These are phyloP conservation scores for Stegodyphus mimosarum DNA, from an alignment of 1,140 invertebrate genomes.

Conservation along the genomic window DNA sequence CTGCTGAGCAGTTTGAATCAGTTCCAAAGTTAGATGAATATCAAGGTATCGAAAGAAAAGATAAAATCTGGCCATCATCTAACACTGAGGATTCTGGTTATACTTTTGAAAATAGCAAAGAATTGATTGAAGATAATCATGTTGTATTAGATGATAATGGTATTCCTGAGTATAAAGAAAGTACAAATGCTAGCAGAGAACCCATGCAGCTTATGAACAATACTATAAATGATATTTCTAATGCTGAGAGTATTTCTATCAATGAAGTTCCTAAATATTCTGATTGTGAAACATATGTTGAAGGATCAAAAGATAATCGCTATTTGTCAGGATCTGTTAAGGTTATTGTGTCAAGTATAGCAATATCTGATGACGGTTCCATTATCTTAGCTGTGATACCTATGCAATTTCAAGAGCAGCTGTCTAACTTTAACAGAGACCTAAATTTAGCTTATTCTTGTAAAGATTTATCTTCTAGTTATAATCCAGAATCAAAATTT, in stretches of 20 bases:
- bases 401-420: neutral
- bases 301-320: neutral
- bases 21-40: neutral
- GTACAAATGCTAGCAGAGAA: neutral
- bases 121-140: neutral
- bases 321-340: conserved; percentile 7
- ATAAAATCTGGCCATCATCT: neutral
- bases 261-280: neutral
- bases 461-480: neutral
- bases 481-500: conserved; percentile 3
- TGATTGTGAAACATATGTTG: neutral
- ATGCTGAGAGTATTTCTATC: neutral
- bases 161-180: neutral
- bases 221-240: neutral
- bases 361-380: conserved; percentile 2
- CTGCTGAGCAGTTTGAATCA: neutral
- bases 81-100: neutral
- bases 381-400: conserved; percentile 13
- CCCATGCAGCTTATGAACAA: neutral
- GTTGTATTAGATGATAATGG: too few relatives aligned
- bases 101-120: neutral
- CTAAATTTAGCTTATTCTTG: neutral
- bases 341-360: conserved; percentile 1
- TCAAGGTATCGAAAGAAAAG: neutral
- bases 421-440: neutral